These are phyloP conservation scores for Tretioscincus oriximinensis DNA, from an alignment of 2,113 vertebrate species.

Conservation along the genomic window DNA sequence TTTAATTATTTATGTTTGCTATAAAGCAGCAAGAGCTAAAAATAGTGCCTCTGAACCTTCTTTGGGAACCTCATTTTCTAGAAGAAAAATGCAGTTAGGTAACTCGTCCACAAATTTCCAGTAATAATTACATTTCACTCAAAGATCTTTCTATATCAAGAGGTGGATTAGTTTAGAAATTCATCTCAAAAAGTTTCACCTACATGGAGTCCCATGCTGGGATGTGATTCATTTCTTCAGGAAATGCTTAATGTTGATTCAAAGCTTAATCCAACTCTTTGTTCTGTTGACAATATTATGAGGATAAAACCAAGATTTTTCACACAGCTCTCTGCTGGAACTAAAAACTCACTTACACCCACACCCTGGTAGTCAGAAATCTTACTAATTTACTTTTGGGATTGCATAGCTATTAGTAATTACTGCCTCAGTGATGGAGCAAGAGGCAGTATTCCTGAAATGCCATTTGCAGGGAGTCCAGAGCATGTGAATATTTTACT, in stretches of 20 bases:
- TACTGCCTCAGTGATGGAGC: too few species aligned
- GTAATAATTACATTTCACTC: background rate
- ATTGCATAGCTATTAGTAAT: background rate
- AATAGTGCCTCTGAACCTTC: slow-evolving; percentile 4
- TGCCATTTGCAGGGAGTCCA: too few species aligned
- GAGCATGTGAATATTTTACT: too few species aligned
- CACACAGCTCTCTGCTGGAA: background rate
- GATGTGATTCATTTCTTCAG: slow-evolving; percentile 2
- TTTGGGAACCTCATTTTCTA: background rate
- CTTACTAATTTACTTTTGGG: background rate
- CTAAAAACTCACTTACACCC: background rate
- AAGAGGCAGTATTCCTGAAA: too few species aligned
- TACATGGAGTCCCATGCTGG: background rate
- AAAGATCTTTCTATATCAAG: background rate
- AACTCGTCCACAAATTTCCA: background rate
- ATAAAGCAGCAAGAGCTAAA: background rate
- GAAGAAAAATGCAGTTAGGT: background rate
- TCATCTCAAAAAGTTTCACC: background rate
- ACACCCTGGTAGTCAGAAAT: background rate
- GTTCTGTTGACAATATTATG: background rate
- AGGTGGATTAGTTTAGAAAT: background rate
- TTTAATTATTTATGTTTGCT: background rate
- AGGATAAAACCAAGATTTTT: slow-evolving; percentile 6
- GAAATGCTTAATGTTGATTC: slow-evolving; percentile 2
- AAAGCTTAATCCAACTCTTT: slow-evolving; percentile 14